These are phyloP conservation scores for Tupiocoris notatus DNA, from an alignment of 2,888 invertebrate genomes.

Conservation along the genomic window DNA sequence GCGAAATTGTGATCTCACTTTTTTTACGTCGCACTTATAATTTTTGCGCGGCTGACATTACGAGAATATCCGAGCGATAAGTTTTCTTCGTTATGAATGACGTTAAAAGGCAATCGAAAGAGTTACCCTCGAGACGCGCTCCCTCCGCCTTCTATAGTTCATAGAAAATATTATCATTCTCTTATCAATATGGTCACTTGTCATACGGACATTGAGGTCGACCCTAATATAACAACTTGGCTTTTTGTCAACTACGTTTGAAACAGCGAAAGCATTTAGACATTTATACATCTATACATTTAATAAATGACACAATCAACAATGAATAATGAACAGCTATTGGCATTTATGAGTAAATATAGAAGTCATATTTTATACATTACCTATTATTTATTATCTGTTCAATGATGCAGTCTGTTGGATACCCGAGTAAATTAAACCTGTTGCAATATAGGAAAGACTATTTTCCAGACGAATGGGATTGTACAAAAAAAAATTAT, in stretches of 20 bases:
- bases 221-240: conserved; percentile 45
- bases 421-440: conserved; percentile 48
- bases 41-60: too few species aligned
- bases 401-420: conserved; percentile 47
- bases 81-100: too few species aligned
- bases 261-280: conserved; percentile 42
- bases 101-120: background rate
- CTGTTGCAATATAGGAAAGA: conserved; percentile 47
- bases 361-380: conserved; percentile 37
- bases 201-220: conserved; percentile 36
- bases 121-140: conserved; percentile 10
- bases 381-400: conserved; percentile 40
- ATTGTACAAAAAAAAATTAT: conserved; percentile 35
- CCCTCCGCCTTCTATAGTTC: conserved; percentile 32
- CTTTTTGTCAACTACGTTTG: conserved; percentile 13
- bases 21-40: too few species aligned
- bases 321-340: conserved; percentile 45
- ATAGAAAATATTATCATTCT: conserved; percentile 40
- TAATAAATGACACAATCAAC: conserved; percentile 39
- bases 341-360: conserved; percentile 47
- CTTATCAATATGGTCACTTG: conserved; percentile 27
- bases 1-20: too few species aligned
- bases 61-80: too few species aligned
- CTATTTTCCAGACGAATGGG: conserved; percentile 44
- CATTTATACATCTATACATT: conserved; percentile 43